These are phyloP conservation scores for Nasonia vitripennis DNA, from an alignment of 1,140 invertebrate genomes.

Conservation along the genomic window DNA sequence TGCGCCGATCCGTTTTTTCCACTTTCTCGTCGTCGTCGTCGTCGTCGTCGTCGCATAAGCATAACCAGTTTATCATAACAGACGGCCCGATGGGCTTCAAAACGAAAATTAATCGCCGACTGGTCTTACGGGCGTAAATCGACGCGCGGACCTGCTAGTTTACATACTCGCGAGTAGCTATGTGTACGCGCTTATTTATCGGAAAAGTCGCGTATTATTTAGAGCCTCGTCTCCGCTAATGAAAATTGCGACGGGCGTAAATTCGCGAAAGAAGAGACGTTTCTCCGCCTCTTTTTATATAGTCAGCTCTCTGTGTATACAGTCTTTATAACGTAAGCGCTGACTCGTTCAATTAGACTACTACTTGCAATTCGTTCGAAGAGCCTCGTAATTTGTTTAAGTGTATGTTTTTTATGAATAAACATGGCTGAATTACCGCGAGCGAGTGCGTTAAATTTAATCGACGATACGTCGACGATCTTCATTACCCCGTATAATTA, in stretches of 20 bases:
- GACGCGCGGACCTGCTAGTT: neutral
- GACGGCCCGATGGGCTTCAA: neutral
- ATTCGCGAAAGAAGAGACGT: neutral
- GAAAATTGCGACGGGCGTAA: neutral
- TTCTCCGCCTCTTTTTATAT: neutral
- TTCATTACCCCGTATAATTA: neutral
- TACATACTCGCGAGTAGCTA: neutral
- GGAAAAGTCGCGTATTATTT: neutral
- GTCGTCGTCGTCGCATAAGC: neutral
- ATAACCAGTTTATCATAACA: conserved; percentile 14
- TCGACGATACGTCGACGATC: neutral
- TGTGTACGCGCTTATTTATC: neutral
- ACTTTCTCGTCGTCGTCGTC: neutral
- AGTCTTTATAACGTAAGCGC: neutral
- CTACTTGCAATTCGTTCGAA: neutral
- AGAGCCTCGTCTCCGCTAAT: neutral
- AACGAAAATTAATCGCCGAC: conserved; percentile 3
- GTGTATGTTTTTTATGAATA: conserved; percentile 2
- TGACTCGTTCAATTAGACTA: neutral
- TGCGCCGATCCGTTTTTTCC: neutral
- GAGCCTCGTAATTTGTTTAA: conserved; percentile 2
- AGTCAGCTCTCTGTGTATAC: neutral
- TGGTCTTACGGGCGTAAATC: neutral
- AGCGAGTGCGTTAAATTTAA: conserved; percentile 23
- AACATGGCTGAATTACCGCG: conserved; percentile 16